Percentiles rank a stretch among this genome's conserved stretches.
Evolutionary conservation across 2,888 invertebrate genomes (phyloP).

Genomic region (Leuctra nigra): DNA sequence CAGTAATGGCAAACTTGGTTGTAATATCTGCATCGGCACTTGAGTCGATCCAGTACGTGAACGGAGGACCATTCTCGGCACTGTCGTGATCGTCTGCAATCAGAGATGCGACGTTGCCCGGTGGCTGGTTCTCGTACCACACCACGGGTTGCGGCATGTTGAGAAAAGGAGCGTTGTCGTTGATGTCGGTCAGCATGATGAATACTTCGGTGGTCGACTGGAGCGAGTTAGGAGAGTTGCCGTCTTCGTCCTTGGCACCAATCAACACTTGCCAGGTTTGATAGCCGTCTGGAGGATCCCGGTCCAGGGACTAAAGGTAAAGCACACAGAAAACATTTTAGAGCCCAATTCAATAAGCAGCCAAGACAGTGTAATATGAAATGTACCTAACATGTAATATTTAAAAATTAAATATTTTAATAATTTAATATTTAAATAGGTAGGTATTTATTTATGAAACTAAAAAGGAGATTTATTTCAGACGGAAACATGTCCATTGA

Average conservation of each 20-base stretch:
- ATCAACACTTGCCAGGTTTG: slow-evolving; percentile 63
- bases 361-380: no score
- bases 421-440: no score
- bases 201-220: slow-evolving; percentile 59
- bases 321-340: no score
- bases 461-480: no score
- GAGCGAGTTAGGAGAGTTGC: slow-evolving; percentile 49
- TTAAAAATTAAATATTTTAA: no score
- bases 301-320: slow-evolving; percentile 61
- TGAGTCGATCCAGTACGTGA: slow-evolving; percentile 61
- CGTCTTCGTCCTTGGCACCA: slow-evolving; percentile 68
- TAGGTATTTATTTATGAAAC: no score
- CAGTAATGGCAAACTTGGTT: slow-evolving; percentile 60
- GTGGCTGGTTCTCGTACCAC: slow-evolving; percentile 72
- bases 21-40: slow-evolving; percentile 61
- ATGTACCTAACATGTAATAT: no score
- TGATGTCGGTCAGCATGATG: slow-evolving; percentile 66
- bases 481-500: no score
- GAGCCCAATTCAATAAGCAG: no score
- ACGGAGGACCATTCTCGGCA: slow-evolving; percentile 78
- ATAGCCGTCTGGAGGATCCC: slow-evolving; percentile 83
- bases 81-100: slow-evolving; percentile 77
- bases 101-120: slow-evolving; percentile 59
- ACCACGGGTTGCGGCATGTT: slow-evolving; percentile 73
- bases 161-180: slow-evolving; percentile 89